Base-by-base conservation (phyloP, 2,797 vertebrate genomes). In the Argya squamiceps region DNA sequence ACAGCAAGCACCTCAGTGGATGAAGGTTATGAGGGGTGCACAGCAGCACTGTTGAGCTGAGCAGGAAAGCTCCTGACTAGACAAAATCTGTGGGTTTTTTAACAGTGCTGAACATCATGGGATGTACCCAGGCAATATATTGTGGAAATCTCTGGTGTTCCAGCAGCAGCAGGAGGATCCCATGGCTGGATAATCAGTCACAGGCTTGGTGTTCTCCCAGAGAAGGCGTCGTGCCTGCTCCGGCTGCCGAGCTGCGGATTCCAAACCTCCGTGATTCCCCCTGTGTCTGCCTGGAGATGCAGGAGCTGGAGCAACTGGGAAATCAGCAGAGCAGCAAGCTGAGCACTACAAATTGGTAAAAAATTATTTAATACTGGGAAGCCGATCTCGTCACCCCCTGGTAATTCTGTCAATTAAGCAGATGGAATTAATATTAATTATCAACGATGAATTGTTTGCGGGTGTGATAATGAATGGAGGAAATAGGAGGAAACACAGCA, bases 351-450 rank as follows among this genome's bases (percentile, higher is more conserved):
- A 95, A 97, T 94, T 81, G 95, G 60, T 88, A 76, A 97, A 97
- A 90, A 97, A 96, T 96, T 93, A 94, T 96, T 97, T 96, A 96
- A 97, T 95, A 8, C 63, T 53, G 63, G 63, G 23, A 85, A 85
- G 63, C 63, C 0, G 6, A 46, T 77, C 80, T 89, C 67, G 58
- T 43, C 62, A 91, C 88, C 74, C 84, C 91, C 84, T 94, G 94
- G 92, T 79, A 94, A 95, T 91, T 91, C 83, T 82, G 94, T 88
- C 82, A 96, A 96, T 97, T 94, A 96, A 97, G 96, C 24, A 10
- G 86, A 91, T 69, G 74, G 87, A 96, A 95, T 97, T 92, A 97
- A 95, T 97, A 96, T 97, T 97, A 97, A 96, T 96, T 92, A 95
- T 95, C 78, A 89, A 53, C 84, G 46, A 96, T 21, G 27, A 93